Conservation (phyloP, 1,140 invertebrate genomes). For the Vanessa tameamea region DNA sequence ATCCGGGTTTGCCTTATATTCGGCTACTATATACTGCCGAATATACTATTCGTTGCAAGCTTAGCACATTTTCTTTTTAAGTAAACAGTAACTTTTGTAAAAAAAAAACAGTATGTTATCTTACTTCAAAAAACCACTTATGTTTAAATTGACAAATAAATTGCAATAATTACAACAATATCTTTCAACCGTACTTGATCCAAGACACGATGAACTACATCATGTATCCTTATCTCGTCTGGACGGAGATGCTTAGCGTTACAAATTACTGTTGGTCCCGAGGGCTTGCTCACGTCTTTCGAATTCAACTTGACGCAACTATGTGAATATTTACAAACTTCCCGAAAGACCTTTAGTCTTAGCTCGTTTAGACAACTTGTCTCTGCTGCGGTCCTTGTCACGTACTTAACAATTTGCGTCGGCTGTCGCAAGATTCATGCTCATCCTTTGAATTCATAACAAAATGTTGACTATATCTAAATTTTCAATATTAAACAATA, state of each 20-base stretch:
- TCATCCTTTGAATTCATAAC: not conserved
- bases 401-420: constrained; percentile 22
- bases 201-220: constrained; percentile 3
- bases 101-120: too few relatives aligned
- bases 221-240: constrained; percentile 41
- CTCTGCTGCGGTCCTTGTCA: constrained; percentile 27
- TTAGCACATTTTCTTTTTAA: too few relatives aligned
- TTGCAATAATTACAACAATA: not conserved
- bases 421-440: constrained; percentile 1
- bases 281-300: constrained; percentile 50
- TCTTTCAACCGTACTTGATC: not conserved
- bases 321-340: constrained; percentile 68
- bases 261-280: constrained; percentile 47
- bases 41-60: too few relatives aligned
- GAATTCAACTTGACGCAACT: constrained; percentile 58
- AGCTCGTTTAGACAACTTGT: constrained; percentile 32
- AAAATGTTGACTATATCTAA: too few relatives aligned
- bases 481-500: not conserved
- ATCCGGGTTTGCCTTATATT: too few relatives aligned
- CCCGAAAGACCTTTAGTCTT: constrained; percentile 37
- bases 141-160: not conserved
- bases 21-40: too few relatives aligned
- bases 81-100: too few relatives aligned
- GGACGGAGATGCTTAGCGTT: constrained; percentile 39
- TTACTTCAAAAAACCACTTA: too few relatives aligned